Percentiles rank a stretch among this genome's conserved stretches.
Conservation (phyloP, 2,113 vertebrate species). For the Osmerus mordax region DNA sequence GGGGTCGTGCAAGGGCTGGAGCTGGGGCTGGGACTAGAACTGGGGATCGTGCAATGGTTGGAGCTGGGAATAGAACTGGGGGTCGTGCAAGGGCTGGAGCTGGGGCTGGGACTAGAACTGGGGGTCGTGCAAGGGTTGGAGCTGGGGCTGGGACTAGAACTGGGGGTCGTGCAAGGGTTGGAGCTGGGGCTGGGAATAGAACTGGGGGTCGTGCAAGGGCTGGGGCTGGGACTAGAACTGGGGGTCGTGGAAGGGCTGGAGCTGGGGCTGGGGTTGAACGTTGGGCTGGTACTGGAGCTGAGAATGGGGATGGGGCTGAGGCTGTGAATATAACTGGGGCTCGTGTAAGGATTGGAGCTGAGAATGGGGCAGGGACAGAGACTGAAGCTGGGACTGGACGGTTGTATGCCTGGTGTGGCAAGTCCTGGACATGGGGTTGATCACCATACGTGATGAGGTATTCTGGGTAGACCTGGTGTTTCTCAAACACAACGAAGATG, state of each 20-base stretch:
- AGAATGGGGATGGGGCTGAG: no score
- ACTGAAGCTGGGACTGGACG: no score
- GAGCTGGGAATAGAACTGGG: no score
- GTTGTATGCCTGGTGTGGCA: background rate
- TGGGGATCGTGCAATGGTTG: no score
- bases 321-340: no score
- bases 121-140: no score
- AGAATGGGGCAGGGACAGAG: no score
- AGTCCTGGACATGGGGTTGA: accelerated
- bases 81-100: no score
- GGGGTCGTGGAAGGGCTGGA: no score
- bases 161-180: background rate
- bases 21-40: background rate
- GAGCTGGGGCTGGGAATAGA: background rate
- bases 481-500: conserved; percentile 90
- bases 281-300: background rate
- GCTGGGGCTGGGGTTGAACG: background rate
- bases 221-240: background rate
- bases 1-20: background rate
- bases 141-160: background rate
- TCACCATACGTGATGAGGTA: conserved; percentile 82
- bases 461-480: conserved; percentile 88
- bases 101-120: background rate
- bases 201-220: background rate
- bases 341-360: no score